Conservation (phyloP, 1,140 invertebrate species). For the Branchinecta lindahli region DNA sequence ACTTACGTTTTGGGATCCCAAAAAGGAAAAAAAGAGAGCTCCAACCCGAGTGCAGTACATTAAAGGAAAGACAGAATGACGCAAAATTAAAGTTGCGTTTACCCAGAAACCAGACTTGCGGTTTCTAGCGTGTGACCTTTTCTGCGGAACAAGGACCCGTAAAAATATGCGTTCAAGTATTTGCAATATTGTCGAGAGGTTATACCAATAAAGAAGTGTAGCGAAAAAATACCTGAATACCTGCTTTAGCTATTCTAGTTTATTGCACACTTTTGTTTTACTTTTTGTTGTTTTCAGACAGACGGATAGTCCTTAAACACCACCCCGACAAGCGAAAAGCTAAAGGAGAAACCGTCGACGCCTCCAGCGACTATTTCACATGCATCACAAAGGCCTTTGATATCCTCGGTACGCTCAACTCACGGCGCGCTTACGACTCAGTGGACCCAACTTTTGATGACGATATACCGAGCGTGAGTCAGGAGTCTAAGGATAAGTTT, state of each 20-base stretch:
- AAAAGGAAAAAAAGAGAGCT: too few relatives aligned
- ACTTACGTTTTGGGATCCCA: too few relatives aligned
- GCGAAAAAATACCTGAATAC: neutral
- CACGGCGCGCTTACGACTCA: conserved; percentile 81
- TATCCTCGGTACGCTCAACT: conserved; percentile 60
- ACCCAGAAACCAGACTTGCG: too few relatives aligned
- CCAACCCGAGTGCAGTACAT: too few relatives aligned
- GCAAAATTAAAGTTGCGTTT: too few relatives aligned
- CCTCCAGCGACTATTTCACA: conserved; percentile 90
- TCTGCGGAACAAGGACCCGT: too few relatives aligned
- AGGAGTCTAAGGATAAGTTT: conserved; percentile 62
- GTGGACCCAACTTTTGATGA: conserved; percentile 91
- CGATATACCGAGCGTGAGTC: conserved; percentile 52
- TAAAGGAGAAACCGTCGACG: conserved; percentile 60
- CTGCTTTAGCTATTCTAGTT: neutral
- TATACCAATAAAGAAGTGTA: too few relatives aligned
- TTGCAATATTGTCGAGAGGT: too few relatives aligned
- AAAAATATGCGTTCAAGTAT: too few relatives aligned
- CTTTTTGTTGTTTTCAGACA: conserved; percentile 37
- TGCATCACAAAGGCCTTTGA: conserved; percentile 98
- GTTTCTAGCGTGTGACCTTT: too few relatives aligned
- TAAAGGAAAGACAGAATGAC: too few relatives aligned
- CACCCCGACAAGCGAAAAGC: conserved; percentile 94
- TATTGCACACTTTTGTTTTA: neutral
- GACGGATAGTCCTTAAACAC: conserved; percentile 77